A percentile compares a stretch with the other conserved stretches of the same genome.
Evolutionary conservation across 2,888 invertebrate genomes (phyloP).

Genomic region (Dioctria linearis): DNA sequence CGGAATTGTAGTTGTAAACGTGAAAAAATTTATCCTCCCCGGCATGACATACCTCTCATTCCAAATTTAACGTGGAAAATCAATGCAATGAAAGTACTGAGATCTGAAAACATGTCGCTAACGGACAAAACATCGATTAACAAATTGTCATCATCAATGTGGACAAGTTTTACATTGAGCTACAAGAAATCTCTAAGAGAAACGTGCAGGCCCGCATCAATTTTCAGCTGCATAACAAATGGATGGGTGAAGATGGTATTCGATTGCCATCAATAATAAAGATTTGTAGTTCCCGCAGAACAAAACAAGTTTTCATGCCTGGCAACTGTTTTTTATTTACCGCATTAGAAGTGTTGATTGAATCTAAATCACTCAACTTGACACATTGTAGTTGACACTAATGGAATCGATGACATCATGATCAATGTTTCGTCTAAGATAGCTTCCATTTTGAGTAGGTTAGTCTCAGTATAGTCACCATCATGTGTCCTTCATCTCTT

Average conservation of each 20-base stretch:
- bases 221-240: not conserved
- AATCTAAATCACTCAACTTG: slow-evolving; percentile 16
- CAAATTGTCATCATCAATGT: slow-evolving; percentile 28
- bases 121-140: slow-evolving; percentile 33
- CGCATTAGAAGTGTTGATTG: slow-evolving; percentile 16
- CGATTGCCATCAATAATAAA: not conserved
- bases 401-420: not conserved
- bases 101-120: slow-evolving; percentile 19
- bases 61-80: no score
- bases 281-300: slow-evolving; percentile 18
- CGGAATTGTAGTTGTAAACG: no score
- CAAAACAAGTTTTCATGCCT: slow-evolving; percentile 2
- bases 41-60: no score
- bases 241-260: slow-evolving; percentile 13
- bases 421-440: no score
- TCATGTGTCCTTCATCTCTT: not conserved
- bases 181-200: not conserved
- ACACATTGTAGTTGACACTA: slow-evolving; percentile 25
- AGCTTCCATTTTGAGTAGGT: slow-evolving; percentile 10
- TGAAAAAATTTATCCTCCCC: no score
- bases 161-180: slow-evolving; percentile 1
- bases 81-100: no score
- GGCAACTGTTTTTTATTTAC: slow-evolving; percentile 8
- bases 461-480: no score
- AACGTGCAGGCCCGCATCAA: slow-evolving; percentile 16